phyloP scores from a whole-genome alignment of 2,797 vertebrate genomes.

The Cryptoprocta ferox region DNA sequence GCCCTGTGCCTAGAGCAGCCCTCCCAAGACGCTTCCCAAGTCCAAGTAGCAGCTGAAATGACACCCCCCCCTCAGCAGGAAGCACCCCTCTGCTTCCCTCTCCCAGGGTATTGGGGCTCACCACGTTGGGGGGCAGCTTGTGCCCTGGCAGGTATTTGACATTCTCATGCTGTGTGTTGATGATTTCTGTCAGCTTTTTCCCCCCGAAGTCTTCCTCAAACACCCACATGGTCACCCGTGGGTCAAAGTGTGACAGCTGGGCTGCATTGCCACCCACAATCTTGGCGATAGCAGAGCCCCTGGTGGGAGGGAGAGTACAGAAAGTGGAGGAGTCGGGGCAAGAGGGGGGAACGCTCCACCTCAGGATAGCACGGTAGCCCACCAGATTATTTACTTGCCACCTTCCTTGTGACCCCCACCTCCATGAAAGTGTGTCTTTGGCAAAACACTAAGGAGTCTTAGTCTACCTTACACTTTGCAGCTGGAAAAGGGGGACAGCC shows the following conservation, averaged over 20 bases:
- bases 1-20: background rate
- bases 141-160: constrained; percentile 97
- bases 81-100: background rate
- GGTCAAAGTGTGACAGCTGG: constrained; percentile 90
- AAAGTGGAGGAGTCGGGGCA: background rate
- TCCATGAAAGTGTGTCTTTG: background rate
- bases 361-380: background rate
- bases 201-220: constrained; percentile 94
- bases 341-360: background rate
- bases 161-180: constrained; percentile 97
- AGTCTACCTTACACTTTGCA: background rate
- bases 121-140: constrained; percentile 97
- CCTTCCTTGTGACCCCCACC: background rate
- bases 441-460: constrained; percentile 7
- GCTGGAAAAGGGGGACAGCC: background rate
- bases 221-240: constrained; percentile 96
- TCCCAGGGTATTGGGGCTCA: constrained; percentile 82
- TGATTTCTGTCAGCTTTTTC: constrained; percentile 95
- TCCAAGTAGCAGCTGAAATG: background rate
- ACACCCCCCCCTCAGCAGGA: background rate
- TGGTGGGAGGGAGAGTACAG: constrained; percentile 75
- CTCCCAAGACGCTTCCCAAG: background rate
- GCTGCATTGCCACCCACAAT: constrained; percentile 94
- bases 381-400: background rate
- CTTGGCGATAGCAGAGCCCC: constrained; percentile 98